Evolutionary conservation across 2,888 invertebrate species (phyloP), one percentile per base, ranked within the genome.

Genomic region (Brassicogethes aeneus): DNA sequence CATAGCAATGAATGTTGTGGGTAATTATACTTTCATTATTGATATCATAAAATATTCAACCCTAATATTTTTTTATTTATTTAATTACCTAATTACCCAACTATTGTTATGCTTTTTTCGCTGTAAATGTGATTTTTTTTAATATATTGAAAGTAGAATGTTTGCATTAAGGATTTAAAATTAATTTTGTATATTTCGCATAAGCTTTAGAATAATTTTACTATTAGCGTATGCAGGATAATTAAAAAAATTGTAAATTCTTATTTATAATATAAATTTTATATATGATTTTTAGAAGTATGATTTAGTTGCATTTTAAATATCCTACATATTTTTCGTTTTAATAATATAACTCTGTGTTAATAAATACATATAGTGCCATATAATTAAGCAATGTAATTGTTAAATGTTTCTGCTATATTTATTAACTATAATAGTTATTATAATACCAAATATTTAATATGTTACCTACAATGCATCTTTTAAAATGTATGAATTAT

Each of bases 371-470:
- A 47, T 32, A 45, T 50, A 48, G 50, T 50, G 50, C 50, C 50
- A 50, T 48, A 46, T 46, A 41, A 53, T 43, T 51, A 36, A 53
- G 53, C 54, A 56, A 56, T 54, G 51, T 57, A 47, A 52, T 43
- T 56, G 57, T 57, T 57, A 48, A 53, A 52, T 54, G 53, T 54
- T 52, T 49, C 46, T 44, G 48, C 51, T 47, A 36, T 41, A 46
- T 52, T 51, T 16, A 45, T 47, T 40, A 35, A 36, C 31, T 34
- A 38, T 38, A n/a, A n/a, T n/a, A 39, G 36, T 40, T 36, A 43
- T 16, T 12, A 39, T 31, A n/a, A 34, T 39, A 39, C 15, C 39
- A 39, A 31, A 23, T 7, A 7, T 23, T 23, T 7, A 23, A 23
- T 23, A 23, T 23, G 23, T 23, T 23, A 23, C 10, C 5, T 10